Conservation (phyloP, 2,888 invertebrate species). For the Pogonocherus hispidulus region DNA sequence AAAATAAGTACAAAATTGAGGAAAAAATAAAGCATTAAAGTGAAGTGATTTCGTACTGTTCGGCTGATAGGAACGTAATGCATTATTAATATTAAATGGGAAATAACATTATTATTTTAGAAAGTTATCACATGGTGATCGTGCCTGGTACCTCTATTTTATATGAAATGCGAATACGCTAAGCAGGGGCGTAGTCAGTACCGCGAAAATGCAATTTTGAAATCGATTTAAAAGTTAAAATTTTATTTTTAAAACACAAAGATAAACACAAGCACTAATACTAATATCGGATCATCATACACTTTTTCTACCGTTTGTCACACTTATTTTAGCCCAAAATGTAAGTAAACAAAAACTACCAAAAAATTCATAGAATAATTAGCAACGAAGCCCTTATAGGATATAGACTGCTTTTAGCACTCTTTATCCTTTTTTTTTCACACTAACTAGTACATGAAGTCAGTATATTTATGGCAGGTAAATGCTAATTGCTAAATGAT, state of each 20-base stretch:
- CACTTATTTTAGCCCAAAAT: too few relatives aligned
- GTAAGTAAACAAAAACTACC: too few relatives aligned
- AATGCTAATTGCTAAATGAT: too few relatives aligned
- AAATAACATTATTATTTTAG: conserved; percentile 42
- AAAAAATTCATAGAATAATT: too few relatives aligned
- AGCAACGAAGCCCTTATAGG: too few relatives aligned
- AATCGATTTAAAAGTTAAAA: not conserved
- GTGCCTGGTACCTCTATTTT: conserved; percentile 45
- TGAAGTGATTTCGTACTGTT: not conserved
- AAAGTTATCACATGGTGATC: conserved; percentile 43
- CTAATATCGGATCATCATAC: too few relatives aligned
- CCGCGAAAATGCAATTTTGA: not conserved
- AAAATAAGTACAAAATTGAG: not conserved
- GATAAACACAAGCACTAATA: too few relatives aligned
- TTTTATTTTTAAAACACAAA: not conserved
- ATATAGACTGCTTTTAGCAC: too few relatives aligned
- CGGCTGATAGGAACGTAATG: conserved; percentile 11
- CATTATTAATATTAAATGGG: conserved; percentile 26
- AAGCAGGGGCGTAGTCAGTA: not conserved
- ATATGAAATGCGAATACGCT: conserved; percentile 18
- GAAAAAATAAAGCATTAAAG: not conserved
- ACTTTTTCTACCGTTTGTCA: too few relatives aligned
- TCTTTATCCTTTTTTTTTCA: too few relatives aligned
- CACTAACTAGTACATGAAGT: too few relatives aligned
- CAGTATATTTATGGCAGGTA: too few relatives aligned